Evolutionary conservation across 2,797 vertebrate species (phyloP), one percentile per base, ranked within the genome.

Genomic region (Coilia nasus): DNA sequence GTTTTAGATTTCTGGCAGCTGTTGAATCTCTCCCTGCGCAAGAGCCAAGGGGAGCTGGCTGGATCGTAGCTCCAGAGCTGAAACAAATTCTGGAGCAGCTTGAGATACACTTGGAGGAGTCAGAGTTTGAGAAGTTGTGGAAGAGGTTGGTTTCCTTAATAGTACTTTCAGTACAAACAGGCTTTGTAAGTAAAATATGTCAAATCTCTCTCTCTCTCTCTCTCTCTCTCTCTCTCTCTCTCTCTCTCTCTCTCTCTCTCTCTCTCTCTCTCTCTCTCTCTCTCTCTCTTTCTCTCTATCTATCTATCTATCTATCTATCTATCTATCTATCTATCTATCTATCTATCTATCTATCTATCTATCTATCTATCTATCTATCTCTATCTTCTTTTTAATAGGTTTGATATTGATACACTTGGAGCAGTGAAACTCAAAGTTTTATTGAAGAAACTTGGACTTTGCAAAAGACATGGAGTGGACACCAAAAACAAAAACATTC

Each of bases 51-150:
- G 88, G 87, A n/a, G 81, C 88, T 84, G 83, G 83, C 81, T 87
- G 87, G 88, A 90, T 92, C 44, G 86, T 91, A n/a, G 83, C 83
- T 25, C 62, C 88, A 15, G 89, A 93, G 81, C 90, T 93, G 83
- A 89, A 87, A 83, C 86, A 86, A 21, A 64, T 93, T 75, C 83
- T 94, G 46, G 89, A 87, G 60, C 89, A 91, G 50, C 86, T 92
- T 80, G 89, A 88, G 56, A 89, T 93, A 25, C 78, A 60, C 78
- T 60, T 92, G 86, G 88, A 90, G 81, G 90, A 91, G 62, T 59
- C 85, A 19, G 90, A 92, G 83, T 92, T 93, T 82, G 90, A 91
- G 56, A 92, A 91, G 86, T 86, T 93, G 50, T 92, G 90, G 89
- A 90, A 88, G 85, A 89, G 89, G 91, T 93, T 7, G 2, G 6